A percentile compares a stretch with the other conserved stretches of the same genome.
These are phyloP conservation scores for Apodemus agrarius DNA, from an alignment of 2,797 vertebrate genomes.

Conservation along the genomic window DNA sequence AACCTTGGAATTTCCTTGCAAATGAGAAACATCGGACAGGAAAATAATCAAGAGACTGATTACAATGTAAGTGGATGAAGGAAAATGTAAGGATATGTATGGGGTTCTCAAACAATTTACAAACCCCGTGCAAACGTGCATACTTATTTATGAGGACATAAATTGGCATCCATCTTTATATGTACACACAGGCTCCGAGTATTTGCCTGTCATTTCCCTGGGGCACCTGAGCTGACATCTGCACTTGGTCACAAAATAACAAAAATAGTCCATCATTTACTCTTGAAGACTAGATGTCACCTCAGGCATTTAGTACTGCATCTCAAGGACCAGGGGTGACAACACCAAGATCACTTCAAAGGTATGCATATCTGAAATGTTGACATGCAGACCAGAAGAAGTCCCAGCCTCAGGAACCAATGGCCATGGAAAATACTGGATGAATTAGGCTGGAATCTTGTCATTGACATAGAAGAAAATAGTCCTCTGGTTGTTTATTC, in stretches of 20 bases:
- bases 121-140: rapidly evolving
- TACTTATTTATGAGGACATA: neutral
- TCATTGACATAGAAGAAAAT: neutral
- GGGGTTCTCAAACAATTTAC: neutral
- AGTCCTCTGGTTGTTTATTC: neutral
- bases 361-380: neutral
- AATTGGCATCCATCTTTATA: neutral
- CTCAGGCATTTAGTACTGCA: neutral
- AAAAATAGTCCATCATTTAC: neutral
- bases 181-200: neutral
- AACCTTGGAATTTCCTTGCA: conserved; percentile 22
- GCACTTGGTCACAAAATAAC: neutral
- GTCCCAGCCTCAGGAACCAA: neutral
- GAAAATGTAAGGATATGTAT: neutral
- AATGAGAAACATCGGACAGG: neutral
- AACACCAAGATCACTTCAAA: neutral
- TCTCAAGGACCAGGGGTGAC: neutral
- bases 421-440: neutral
- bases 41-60: neutral
- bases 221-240: neutral
- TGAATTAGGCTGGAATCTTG: neutral
- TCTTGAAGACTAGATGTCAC: neutral
- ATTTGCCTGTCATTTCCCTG: neutral
- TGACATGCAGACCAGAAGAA: neutral
- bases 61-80: neutral